phyloP scores from a whole-genome alignment of 92 coral and sea anemone genomes.

The Anthopleura xanthogrammica region DNA sequence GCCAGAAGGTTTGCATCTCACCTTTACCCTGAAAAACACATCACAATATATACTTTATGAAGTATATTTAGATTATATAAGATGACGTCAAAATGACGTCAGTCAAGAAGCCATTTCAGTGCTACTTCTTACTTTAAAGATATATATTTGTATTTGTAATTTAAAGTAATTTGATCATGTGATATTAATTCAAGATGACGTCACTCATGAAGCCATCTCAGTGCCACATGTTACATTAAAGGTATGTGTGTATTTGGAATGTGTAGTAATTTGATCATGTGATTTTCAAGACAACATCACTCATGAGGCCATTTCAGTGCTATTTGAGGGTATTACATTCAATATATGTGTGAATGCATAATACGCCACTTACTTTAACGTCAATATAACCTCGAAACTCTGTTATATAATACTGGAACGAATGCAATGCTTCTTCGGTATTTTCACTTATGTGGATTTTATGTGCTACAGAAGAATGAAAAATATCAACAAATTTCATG shows the following conservation, averaged over 20 bases:
- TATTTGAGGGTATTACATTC: no score
- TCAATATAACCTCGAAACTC: slow-evolving; percentile 48
- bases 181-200: not conserved
- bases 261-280: no score
- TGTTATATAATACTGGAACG: slow-evolving; percentile 30
- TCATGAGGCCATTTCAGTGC: not conserved
- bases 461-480: slow-evolving; percentile 43
- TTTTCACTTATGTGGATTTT: slow-evolving; percentile 65
- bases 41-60: no score
- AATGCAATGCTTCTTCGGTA: slow-evolving; percentile 28
- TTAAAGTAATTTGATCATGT: no score
- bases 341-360: no score
- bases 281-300: not conserved
- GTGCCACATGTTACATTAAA: not conserved
- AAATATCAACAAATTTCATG: not conserved
- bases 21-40: slow-evolving; percentile 22
- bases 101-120: not conserved
- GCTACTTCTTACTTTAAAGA: not conserved
- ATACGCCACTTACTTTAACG: slow-evolving; percentile 40
- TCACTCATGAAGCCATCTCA: not conserved
- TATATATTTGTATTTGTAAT: no score
- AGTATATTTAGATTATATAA: not conserved
- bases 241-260: no score
- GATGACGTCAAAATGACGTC: not conserved
- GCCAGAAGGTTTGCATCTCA: slow-evolving; percentile 28